Evolutionary conservation across 2,888 invertebrate species (phyloP).

Genomic region (Limnephilus marmoratus): DNA sequence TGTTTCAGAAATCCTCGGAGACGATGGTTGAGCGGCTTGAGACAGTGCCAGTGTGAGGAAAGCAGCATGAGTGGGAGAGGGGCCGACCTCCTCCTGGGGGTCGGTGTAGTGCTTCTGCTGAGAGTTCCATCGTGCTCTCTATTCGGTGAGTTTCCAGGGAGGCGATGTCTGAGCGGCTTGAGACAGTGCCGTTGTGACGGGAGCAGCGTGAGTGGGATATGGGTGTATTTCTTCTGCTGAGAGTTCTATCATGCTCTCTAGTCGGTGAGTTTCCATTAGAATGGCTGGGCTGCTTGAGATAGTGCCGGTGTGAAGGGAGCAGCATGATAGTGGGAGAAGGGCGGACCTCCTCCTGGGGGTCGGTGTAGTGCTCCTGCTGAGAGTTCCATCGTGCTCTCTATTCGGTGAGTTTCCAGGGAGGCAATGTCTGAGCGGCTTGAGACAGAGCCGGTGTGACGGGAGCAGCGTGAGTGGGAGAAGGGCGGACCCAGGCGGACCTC

Average conservation of each 20-base stretch:
- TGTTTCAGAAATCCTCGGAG: background rate
- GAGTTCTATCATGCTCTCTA: no score
- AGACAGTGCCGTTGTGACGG: no score
- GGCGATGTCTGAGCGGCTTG: no score
- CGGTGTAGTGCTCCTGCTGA: background rate
- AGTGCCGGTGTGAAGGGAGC: background rate
- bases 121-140: background rate
- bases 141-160: background rate
- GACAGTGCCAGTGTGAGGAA: background rate
- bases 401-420: background rate
- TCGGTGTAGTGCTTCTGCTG: slow-evolving; percentile 5
- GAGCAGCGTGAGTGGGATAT: no score
- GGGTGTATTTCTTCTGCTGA: no score
- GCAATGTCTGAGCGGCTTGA: no score
- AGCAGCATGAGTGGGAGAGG: background rate
- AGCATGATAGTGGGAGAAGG: background rate
- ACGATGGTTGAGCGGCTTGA: background rate
- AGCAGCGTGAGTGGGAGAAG: no score
- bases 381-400: background rate
- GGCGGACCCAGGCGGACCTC: no score
- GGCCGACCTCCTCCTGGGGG: background rate
- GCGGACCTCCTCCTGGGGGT: background rate
- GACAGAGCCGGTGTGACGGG: no score
- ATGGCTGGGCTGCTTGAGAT: background rate
- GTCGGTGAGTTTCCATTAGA: no score